Evolutionary conservation across 1,140 invertebrate species (phyloP).

Genomic region (Drosophila chauvacae): DNA sequence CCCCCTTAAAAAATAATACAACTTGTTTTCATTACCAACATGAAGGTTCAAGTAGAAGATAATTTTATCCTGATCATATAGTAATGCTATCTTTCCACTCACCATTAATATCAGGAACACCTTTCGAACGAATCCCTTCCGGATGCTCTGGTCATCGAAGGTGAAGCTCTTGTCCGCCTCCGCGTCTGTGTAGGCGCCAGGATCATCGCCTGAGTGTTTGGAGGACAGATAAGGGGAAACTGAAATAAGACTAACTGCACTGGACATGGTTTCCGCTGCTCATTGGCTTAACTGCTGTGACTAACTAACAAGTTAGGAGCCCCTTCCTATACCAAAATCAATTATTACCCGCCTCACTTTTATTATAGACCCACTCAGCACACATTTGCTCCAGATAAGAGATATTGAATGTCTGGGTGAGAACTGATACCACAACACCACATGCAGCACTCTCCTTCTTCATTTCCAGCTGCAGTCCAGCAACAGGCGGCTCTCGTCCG

Average conservation of each 20-base stretch:
- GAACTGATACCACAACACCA: constrained; percentile 23
- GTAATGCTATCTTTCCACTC: constrained; percentile 15
- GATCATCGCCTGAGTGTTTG: constrained; percentile 55
- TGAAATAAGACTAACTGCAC: constrained; percentile 43
- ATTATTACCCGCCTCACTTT: constrained; percentile 25
- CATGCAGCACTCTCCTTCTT: constrained; percentile 32
- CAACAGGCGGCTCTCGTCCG: constrained; percentile 21
- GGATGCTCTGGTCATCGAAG: constrained; percentile 90
- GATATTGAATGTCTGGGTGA: not conserved
- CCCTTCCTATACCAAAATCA: too few relatives aligned
- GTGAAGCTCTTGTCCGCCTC: constrained; percentile 88
- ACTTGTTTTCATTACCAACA: too few relatives aligned
- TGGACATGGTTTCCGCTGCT: constrained; percentile 41
- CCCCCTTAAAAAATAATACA: too few relatives aligned
- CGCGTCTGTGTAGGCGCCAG: constrained; percentile 58
- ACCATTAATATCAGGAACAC: constrained; percentile 84
- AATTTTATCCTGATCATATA: too few relatives aligned
- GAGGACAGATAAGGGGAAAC: constrained; percentile 19
- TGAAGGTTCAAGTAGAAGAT: too few relatives aligned
- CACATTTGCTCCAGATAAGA: constrained; percentile 25
- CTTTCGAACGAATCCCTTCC: constrained; percentile 91
- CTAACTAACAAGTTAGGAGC: constrained; percentile 6
- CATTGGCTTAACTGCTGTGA: constrained; percentile 26
- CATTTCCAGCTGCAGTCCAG: constrained; percentile 26
- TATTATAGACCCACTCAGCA: constrained; percentile 20